phyloP scores from a whole-genome alignment of 92 coral and sea anemone species.

The Muricea muricata region DNA sequence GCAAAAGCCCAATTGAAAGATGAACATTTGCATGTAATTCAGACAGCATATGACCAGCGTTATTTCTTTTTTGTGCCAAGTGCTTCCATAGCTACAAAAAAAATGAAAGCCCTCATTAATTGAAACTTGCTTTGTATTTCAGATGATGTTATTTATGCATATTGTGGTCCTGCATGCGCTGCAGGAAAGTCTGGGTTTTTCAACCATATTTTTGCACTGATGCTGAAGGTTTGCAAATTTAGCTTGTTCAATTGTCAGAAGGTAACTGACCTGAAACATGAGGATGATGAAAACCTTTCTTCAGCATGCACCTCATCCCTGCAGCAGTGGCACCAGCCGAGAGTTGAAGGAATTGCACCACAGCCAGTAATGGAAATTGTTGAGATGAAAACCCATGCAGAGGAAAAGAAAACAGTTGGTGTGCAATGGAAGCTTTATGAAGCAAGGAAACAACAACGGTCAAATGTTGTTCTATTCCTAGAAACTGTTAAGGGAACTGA shows the following conservation, averaged over 20 bases:
- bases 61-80: too few species aligned
- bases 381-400: constrained; percentile 60
- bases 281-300: constrained; percentile 52
- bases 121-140: too few species aligned
- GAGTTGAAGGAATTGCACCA: constrained; percentile 52
- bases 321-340: constrained; percentile 65
- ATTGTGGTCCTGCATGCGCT: too few species aligned
- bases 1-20: too few species aligned
- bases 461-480: constrained; percentile 50
- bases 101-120: too few species aligned
- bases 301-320: constrained; percentile 63
- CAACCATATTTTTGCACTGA: too few species aligned
- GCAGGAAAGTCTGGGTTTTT: too few species aligned
- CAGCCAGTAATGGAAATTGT: constrained; percentile 66
- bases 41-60: too few species aligned
- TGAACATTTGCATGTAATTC: too few species aligned
- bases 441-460: constrained; percentile 38
- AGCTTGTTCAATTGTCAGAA: constrained; percentile 24
- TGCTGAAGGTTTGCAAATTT: too few species aligned
- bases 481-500: constrained; percentile 47
- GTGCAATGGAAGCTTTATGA: constrained; percentile 63
- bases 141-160: too few species aligned
- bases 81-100: too few species aligned
- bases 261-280: constrained; percentile 48
- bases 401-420: constrained; percentile 29